Base-by-base conservation (phyloP, 2,888 invertebrate species). In the Baronia brevicornis region DNA sequence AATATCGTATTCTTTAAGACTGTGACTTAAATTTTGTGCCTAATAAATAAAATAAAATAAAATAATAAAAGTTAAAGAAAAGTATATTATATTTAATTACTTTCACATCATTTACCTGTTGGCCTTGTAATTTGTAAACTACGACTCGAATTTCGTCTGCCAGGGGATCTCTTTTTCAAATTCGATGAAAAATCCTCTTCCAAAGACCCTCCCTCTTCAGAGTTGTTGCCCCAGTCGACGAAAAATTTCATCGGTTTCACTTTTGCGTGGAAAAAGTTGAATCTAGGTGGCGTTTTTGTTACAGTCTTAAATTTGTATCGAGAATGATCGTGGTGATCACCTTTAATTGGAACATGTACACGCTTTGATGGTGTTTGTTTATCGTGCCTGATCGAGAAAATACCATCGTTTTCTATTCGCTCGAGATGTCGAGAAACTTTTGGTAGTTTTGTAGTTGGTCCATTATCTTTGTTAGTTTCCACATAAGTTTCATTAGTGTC, bases 151-250 rank as follows among this genome's bases (percentile, higher is more conserved):
- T 42, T 46, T 11, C 49, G 56, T 32, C 46, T 58, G 8, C 43
- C 54, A 0, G 50, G 40, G 1, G 54, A 49, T 2, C 54, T 46
- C 28, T 56, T 65, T 39, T 43, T 61, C 17, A 58, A 29, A 39
- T 60, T 63, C 1, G 47, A 45, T 2, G 64, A 58, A 6, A 61
- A 52, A 12, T 68, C 65, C 28, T 71, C 70, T 36, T 70, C 73
- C 0, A 58, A 56, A 1, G 66, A 62, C 1, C 23, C 33, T 0
- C 53, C 14, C 1, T 70, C 54, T 3, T 39, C 61, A 1, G 57
- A 49, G 3, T 47, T 52, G 1, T 37, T 45, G 0, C 38, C 48
- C 28, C 51, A 43, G 18, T 51, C 48, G 0, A 43, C 33, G 1
- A 41, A 44, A 11, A 47, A 41, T 6, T 39, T 48, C 19, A 43